A percentile compares a stretch with the other conserved stretches of the same genome.
phyloP scores from a whole-genome alignment of 2,113 vertebrate species.

The Pteronura brasiliensis region DNA sequence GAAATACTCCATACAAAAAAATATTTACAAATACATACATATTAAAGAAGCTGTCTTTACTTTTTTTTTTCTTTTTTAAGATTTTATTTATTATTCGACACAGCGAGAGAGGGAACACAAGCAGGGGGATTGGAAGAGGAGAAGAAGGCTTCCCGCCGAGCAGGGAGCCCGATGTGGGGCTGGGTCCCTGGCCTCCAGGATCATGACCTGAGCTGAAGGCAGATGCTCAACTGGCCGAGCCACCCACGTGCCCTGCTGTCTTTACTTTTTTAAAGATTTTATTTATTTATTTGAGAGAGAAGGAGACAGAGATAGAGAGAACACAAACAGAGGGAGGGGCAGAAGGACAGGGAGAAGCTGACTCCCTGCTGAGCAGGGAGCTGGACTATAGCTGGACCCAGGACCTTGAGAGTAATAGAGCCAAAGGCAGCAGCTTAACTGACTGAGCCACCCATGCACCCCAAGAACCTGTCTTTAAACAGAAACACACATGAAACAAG shows the following conservation, averaged over 20 bases:
- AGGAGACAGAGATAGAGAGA: not conserved
- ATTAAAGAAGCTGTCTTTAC: not conserved
- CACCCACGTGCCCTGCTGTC: not conserved
- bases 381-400: not conserved
- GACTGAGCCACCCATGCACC: no score
- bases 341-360: not conserved
- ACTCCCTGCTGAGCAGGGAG: not conserved
- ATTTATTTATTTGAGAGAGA: not conserved
- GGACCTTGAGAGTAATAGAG: not conserved
- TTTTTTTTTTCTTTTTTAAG: no score
- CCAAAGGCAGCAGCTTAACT: not conserved
- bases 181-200: no score
- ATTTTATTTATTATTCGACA: not conserved
- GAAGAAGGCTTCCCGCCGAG: not conserved
- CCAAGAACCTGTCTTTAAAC: not conserved
- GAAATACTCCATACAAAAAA: not conserved
- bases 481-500: not conserved
- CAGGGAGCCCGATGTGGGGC: no score
- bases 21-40: not conserved
- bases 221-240: no score
- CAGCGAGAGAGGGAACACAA: not conserved
- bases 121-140: not conserved
- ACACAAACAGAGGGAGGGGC: not conserved
- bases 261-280: not conserved
- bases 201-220: no score